Percentiles rank a stretch among this genome's conserved stretches.
phyloP scores from a whole-genome alignment of 1,140 invertebrate genomes.

The Oryctes rhinoceros region DNA sequence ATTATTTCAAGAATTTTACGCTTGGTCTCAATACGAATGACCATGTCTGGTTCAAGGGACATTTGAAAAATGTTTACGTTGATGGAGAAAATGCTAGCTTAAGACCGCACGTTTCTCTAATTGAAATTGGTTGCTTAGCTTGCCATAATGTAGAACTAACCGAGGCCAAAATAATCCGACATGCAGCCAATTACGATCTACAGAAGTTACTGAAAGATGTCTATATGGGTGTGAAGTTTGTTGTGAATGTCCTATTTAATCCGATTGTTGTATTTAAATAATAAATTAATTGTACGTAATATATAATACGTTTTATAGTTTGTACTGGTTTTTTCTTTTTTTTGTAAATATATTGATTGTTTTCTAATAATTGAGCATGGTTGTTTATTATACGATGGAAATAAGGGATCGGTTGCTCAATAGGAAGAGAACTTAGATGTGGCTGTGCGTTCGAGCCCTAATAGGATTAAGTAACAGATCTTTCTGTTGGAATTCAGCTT shows the following conservation, averaged over 20 bases:
- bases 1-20: conserved; percentile 78
- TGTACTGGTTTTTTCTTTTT: not conserved
- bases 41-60: conserved; percentile 76
- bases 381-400: not conserved
- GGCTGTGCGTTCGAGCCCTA: no score
- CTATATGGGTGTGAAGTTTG: conserved; percentile 72
- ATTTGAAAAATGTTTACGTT: conserved; percentile 61
- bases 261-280: conserved; percentile 79
- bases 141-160: conserved; percentile 69
- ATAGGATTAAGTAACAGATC: no score
- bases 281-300: conserved; percentile 40
- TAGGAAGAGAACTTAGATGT: no score
- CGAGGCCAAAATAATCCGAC: conserved; percentile 62
- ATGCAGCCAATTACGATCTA: conserved; percentile 57
- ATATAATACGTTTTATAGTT: not conserved
- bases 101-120: conserved; percentile 58
- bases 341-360: conserved; percentile 17
- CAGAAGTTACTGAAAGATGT: conserved; percentile 67
- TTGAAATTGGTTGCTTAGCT: conserved; percentile 67
- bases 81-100: conserved; percentile 65
- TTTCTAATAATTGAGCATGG: not conserved
- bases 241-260: conserved; percentile 79
- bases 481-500: no score
- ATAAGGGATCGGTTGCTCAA: no score
- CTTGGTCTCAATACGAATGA: conserved; percentile 71